Evolutionary conservation across 2,113 vertebrate genomes (phyloP), one percentile per base, ranked within the genome.

Genomic region (Sorex fumeus): DNA sequence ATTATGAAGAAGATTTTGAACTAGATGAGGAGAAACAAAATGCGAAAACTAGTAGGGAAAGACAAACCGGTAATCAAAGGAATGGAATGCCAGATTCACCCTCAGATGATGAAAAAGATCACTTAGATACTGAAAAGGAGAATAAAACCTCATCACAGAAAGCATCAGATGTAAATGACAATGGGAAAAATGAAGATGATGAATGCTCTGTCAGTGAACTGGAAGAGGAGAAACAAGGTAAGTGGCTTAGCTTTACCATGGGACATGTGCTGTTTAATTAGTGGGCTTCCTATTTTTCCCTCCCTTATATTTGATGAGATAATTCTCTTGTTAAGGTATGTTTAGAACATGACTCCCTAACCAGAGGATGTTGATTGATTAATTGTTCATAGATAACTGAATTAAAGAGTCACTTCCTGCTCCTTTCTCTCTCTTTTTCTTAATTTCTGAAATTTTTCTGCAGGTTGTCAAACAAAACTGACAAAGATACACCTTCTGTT

Each of bases 1-100:
- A 98, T 84, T 99, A 99, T 79, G 98, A 99, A 88, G 99, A 99
- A 96, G 99, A 99, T 98, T 99, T 99, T 98, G 99, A 99, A 98
- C 98, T 93, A 90, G 98, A 99, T 15, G 98, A 98, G 45, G 98
- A 98, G 88, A 98, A 97, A 72, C 96, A 96, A 78, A 95, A 87
- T 53, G 98, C 98, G 60, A 98, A 98, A 92, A 60, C 80, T 92
- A 96, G 96, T 71, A 95, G 97, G 93, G 94, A 97, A 93, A 96
- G 93, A 95, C 95, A 94, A 91, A 85, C 47, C 40, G 77, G 83
- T 94, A 96, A 96, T 91, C 95, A 97, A 91, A 95, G 84, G 91
- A 96, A 97, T 78, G 95, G 94, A 96, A 97, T 89, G 91, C 96
- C 97, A 76, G 91, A 97, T 70, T 97, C 98, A 92, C 90, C 97